These are phyloP conservation scores for Eucera pruinosa DNA, from an alignment of 2,888 invertebrate species.

Conservation along the genomic window DNA sequence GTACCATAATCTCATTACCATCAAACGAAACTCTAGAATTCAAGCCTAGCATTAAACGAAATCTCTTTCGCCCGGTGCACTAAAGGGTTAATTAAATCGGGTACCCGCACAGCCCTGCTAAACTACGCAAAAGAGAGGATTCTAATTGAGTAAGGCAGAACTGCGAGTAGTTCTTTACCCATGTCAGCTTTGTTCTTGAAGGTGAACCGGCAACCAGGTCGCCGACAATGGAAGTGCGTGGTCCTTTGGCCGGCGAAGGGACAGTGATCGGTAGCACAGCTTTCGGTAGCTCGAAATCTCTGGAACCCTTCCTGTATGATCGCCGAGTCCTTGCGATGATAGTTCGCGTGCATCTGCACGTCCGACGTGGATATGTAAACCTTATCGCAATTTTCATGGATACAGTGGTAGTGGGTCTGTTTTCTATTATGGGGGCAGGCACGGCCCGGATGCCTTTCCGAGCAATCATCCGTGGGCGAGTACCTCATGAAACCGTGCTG, in stretches of 20 bases:
- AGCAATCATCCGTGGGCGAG: constrained; percentile 97
- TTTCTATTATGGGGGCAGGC: constrained; percentile 95
- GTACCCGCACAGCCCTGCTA: no score
- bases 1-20: no score
- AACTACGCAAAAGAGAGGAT: constrained; percentile 20
- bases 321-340: constrained; percentile 98
- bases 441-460: constrained; percentile 90
- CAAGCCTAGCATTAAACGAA: no score
- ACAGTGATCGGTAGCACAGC: constrained; percentile 96
- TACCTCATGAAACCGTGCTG: constrained; percentile 98
- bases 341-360: constrained; percentile 99
- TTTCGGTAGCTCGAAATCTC: constrained; percentile 97
- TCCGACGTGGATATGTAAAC: constrained; percentile 99
- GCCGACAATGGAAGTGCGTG: constrained; percentile 98
- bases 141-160: constrained; percentile 10
- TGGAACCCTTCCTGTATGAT: constrained; percentile 99
- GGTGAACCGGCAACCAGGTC: constrained; percentile 96
- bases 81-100: no score
- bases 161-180: constrained; percentile 89
- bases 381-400: constrained; percentile 96
- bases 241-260: constrained; percentile 97
- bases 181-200: constrained; percentile 99
- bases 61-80: no score
- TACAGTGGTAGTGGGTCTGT: constrained; percentile 98
- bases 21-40: background rate